These are phyloP conservation scores for Hucho hucho DNA, from an alignment of 2,113 vertebrate genomes.

Conservation along the genomic window DNA sequence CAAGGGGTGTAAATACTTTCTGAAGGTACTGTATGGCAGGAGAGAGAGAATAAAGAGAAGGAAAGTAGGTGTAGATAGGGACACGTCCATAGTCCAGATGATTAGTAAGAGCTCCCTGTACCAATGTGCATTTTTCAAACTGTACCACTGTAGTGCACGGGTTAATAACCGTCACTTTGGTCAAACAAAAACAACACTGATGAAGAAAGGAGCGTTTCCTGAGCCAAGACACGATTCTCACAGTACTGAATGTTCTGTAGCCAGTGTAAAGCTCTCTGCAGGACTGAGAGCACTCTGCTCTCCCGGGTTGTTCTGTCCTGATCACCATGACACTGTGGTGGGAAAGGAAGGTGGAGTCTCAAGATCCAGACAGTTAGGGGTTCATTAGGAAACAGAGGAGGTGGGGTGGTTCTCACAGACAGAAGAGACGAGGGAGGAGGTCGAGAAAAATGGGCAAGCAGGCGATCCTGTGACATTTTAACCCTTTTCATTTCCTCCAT, in stretches of 20 bases:
- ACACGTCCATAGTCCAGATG: slow-evolving; percentile 8
- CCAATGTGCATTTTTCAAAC: slow-evolving; percentile 34
- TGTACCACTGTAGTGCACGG: slow-evolving; percentile 18
- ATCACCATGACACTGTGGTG: not conserved
- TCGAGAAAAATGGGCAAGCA: not conserved
- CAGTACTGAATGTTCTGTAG: slow-evolving; percentile 16
- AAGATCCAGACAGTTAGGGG: slow-evolving; percentile 14
- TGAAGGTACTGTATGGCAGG: too few relatives aligned
- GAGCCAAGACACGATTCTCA: slow-evolving; percentile 22
- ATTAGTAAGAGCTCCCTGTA: slow-evolving; percentile 5
- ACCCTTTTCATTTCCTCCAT: slow-evolving; percentile 2
- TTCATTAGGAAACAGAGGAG: slow-evolving; percentile 6
- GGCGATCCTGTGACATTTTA: not conserved
- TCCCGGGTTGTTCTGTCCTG: not conserved
- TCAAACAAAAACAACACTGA: slow-evolving; percentile 20
- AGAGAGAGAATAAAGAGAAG: not conserved
- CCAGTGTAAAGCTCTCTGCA: not conserved
- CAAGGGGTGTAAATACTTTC: too few relatives aligned
- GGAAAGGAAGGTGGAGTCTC: slow-evolving; percentile 18
- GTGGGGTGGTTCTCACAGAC: slow-evolving; percentile 9
- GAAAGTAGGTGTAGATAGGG: not conserved
- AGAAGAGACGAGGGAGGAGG: slow-evolving; percentile 17
- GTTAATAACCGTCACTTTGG: slow-evolving; percentile 39
- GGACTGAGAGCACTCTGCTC: not conserved
- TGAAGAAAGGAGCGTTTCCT: slow-evolving; percentile 28